Evolutionary conservation across 1,140 invertebrate species (phyloP).

Genomic region (Pararge aegeria): DNA sequence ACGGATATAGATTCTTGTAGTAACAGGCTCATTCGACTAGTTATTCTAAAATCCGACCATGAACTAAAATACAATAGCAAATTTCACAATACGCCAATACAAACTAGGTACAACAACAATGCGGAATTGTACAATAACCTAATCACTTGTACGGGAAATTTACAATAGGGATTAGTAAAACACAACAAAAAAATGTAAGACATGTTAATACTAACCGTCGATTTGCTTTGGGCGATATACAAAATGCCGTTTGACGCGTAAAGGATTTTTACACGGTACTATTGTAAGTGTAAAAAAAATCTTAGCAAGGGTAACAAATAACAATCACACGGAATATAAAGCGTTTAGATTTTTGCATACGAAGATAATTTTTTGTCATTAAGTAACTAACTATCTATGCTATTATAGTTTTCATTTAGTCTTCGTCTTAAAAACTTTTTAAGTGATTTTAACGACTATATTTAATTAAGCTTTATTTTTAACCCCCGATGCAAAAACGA

Average conservation of each 20-base stretch:
- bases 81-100: background rate
- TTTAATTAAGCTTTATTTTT: too few relatives aligned
- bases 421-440: too few relatives aligned
- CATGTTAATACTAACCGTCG: conserved; percentile 2
- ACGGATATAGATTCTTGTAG: too few relatives aligned
- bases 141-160: background rate
- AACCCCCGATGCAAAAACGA: too few relatives aligned
- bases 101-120: conserved; percentile 1
- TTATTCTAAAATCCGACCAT: background rate
- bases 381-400: too few relatives aligned
- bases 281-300: background rate
- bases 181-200: conserved; percentile 1
- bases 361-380: too few relatives aligned
- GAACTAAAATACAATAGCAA: background rate
- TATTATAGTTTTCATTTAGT: too few relatives aligned
- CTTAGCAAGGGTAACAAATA: background rate
- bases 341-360: too few relatives aligned
- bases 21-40: background rate
- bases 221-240: conserved; percentile 1
- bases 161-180: conserved; percentile 6
- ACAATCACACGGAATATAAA: background rate
- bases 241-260: conserved; percentile 4
- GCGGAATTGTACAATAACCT: background rate
- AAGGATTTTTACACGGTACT: background rate
- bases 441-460: too few relatives aligned